Conservation (phyloP, 2,113 vertebrate genomes). For the Dicentrarchus labrax region DNA sequence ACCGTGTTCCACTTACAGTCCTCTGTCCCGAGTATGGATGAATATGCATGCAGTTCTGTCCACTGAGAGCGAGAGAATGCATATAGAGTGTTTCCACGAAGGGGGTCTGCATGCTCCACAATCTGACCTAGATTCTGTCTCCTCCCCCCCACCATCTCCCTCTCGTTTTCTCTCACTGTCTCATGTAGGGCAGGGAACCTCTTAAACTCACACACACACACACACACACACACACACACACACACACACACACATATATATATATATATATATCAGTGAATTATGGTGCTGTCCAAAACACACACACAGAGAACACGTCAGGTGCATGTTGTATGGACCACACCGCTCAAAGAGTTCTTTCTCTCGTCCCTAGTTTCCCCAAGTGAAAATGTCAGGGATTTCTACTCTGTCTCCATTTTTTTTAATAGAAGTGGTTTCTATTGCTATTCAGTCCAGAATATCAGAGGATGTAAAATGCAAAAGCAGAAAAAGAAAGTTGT, state of each 20-base stretch:
- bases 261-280: slow-evolving; percentile 21
- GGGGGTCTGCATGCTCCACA: slow-evolving; percentile 68
- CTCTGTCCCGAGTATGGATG: slow-evolving; percentile 15
- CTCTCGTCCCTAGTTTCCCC: slow-evolving; percentile 64
- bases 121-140: slow-evolving; percentile 76
- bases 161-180: slow-evolving; percentile 17
- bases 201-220: slow-evolving; percentile 60
- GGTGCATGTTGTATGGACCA: slow-evolving; percentile 81
- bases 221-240: slow-evolving; percentile 41
- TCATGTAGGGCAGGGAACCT: slow-evolving; percentile 69
- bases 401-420: slow-evolving; percentile 67
- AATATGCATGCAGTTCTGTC: slow-evolving; percentile 61
- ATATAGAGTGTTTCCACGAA: slow-evolving; percentile 27
- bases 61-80: slow-evolving; percentile 40
- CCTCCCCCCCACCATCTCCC: slow-evolving; percentile 16
- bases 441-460: slow-evolving; percentile 66
- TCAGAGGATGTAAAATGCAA: slow-evolving; percentile 62
- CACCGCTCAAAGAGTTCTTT: slow-evolving; percentile 63
- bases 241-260: slow-evolving; percentile 39
- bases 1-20: slow-evolving; percentile 46
- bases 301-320: slow-evolving; percentile 44
- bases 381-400: slow-evolving; percentile 80
- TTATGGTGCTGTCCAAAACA: slow-evolving; percentile 76
- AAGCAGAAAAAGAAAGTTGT: slow-evolving; percentile 54
- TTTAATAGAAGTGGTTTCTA: slow-evolving; percentile 75